A percentile compares a stretch with the other conserved stretches of the same genome.
phyloP scores from a whole-genome alignment of 2,888 invertebrate species.

The Stomorhina lunata region DNA sequence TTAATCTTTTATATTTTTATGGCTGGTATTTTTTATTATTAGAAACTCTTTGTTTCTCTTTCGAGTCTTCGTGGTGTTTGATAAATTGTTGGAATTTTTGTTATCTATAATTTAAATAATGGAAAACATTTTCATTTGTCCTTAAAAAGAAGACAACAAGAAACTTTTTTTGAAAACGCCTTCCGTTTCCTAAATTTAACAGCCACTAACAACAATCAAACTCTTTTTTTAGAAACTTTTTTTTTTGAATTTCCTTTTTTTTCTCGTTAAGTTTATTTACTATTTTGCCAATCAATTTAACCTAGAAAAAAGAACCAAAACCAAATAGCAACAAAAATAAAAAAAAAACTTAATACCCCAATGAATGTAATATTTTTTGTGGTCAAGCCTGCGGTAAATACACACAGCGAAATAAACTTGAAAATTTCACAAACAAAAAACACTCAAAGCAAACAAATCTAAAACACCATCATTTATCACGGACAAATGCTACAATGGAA shows the following conservation, averaged over 20 bases:
- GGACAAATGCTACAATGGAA: slow-evolving; percentile 9
- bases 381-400: slow-evolving; percentile 56
- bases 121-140: no score
- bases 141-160: no score
- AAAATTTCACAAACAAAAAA: slow-evolving; percentile 14
- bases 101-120: no score
- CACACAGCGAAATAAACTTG: slow-evolving; percentile 1
- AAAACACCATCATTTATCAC: slow-evolving; percentile 54
- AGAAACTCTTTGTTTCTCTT: no score
- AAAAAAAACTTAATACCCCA: slow-evolving; percentile 47
- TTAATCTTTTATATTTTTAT: no score
- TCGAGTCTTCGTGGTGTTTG: no score
- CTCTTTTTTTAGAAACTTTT: slow-evolving; percentile 31
- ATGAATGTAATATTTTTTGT: slow-evolving; percentile 61
- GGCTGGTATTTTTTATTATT: no score
- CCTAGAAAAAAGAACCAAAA: slow-evolving; percentile 17
- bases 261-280: slow-evolving; percentile 36
- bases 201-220: slow-evolving; percentile 38
- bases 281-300: slow-evolving; percentile 64
- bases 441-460: not conserved
- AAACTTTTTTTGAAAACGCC: no score
- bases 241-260: not conserved
- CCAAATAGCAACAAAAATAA: not conserved
- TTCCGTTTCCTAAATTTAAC: not conserved
- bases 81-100: no score